These are phyloP conservation scores for Euwallacea similis DNA, from an alignment of 1,140 invertebrate genomes.

Conservation along the genomic window DNA sequence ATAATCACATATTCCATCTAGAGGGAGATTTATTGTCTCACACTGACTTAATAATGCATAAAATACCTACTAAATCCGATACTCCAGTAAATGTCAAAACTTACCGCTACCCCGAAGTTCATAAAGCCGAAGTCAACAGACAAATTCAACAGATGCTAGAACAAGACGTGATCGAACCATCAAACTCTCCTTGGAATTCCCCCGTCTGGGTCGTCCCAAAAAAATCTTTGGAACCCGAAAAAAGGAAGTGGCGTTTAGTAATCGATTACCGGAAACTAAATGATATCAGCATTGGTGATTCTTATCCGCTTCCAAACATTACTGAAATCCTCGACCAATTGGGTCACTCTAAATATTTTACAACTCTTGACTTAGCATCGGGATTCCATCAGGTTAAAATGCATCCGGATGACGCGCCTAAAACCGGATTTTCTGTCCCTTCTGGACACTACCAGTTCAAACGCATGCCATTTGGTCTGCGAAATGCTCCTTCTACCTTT, in stretches of 20 bases:
- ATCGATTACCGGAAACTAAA: constrained; percentile 52
- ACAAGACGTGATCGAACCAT: constrained; percentile 51
- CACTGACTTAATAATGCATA: constrained; percentile 38
- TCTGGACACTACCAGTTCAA: constrained; percentile 41
- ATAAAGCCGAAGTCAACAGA: constrained; percentile 51
- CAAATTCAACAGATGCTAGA: constrained; percentile 53
- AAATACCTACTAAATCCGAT: constrained; percentile 40
- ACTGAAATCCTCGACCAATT: constrained; percentile 56
- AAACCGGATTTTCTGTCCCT: constrained; percentile 22
- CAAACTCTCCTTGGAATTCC: constrained; percentile 43
- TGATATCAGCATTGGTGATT: constrained; percentile 48
- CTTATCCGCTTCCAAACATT: constrained; percentile 59
- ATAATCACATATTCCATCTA: constrained; percentile 41
- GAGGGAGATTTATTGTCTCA: constrained; percentile 30
- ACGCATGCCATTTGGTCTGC: constrained; percentile 53
- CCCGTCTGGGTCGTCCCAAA: constrained; percentile 46
- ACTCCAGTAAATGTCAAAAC: constrained; percentile 45
- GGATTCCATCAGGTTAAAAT: constrained; percentile 32
- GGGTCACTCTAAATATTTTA: constrained; percentile 50
- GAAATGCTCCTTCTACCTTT: constrained; percentile 50
- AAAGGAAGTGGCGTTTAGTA: constrained; percentile 50
- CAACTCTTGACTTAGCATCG: constrained; percentile 50
- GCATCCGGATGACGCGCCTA: constrained; percentile 12
- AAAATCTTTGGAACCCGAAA: constrained; percentile 41
- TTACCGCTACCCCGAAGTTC: constrained; percentile 50